These are phyloP conservation scores for Diabrotica virgifera DNA, from an alignment of 1,140 invertebrate genomes.

Conservation along the genomic window DNA sequence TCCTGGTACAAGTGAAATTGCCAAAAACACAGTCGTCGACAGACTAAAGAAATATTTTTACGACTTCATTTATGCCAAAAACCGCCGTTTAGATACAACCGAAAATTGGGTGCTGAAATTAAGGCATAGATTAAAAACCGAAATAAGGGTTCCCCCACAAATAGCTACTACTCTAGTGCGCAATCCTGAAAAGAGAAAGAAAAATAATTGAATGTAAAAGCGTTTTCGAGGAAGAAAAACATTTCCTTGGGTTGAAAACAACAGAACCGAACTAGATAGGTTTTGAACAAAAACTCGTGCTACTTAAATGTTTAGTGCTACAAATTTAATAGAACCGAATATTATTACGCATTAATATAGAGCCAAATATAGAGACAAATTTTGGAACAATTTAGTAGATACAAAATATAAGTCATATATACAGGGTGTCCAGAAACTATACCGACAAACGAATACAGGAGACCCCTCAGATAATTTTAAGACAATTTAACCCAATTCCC, in stretches of 20 bases:
- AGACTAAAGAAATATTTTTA: slow-evolving; percentile 35
- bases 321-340: no score
- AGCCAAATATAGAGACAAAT: no score
- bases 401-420: no score
- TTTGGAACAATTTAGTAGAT: no score
- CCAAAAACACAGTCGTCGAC: not conserved
- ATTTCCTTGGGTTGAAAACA: not conserved
- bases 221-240: not conserved
- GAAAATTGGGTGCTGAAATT: slow-evolving; percentile 46
- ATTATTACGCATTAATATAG: no score
- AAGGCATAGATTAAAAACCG: slow-evolving; percentile 45
- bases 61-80: slow-evolving; percentile 41
- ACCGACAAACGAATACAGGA: no score
- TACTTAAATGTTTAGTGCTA: no score
- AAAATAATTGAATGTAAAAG: slow-evolving; percentile 45
- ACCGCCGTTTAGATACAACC: slow-evolving; percentile 38
- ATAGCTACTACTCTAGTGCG: slow-evolving; percentile 16
- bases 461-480: no score
- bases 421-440: no score
- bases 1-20: not conserved
- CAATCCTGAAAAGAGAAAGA: slow-evolving; percentile 12
- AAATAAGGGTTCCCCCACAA: slow-evolving; percentile 27
- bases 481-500: no score
- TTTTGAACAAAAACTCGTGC: not conserved
- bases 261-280: not conserved